Evolutionary conservation across 2,113 vertebrate species (phyloP).

Genomic region (Bombycilla garrulus): DNA sequence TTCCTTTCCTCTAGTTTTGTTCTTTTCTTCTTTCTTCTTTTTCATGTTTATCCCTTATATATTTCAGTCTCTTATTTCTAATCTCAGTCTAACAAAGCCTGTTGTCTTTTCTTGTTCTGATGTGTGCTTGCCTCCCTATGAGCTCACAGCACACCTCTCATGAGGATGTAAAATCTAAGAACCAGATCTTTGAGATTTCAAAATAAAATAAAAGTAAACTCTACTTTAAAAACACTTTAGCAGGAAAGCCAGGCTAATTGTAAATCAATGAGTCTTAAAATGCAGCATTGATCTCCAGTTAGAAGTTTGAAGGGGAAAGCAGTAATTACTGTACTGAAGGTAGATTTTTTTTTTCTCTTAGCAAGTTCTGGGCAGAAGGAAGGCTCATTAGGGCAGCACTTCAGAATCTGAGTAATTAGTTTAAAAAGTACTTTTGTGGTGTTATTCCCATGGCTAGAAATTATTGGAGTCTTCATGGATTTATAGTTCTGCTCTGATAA

Average conservation of each 20-base stretch:
- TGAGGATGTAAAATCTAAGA: constrained; percentile 74
- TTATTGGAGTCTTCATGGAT: constrained; percentile 72
- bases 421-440: constrained; percentile 83
- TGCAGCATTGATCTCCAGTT: constrained; percentile 90
- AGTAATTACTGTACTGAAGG: constrained; percentile 83
- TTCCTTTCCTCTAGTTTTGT: not conserved
- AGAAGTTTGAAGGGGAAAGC: constrained; percentile 84
- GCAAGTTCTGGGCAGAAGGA: constrained; percentile 78
- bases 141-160: constrained; percentile 57
- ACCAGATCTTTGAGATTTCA: constrained; percentile 79
- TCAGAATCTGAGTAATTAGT: constrained; percentile 80
- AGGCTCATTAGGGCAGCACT: constrained; percentile 79
- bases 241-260: constrained; percentile 87
- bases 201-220: constrained; percentile 87
- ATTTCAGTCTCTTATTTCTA: not conserved
- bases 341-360: constrained; percentile 76
- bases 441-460: constrained; percentile 77
- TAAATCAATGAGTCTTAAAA: constrained; percentile 95
- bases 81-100: not conserved
- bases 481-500: constrained; percentile 68
- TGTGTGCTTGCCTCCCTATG: constrained; percentile 8
- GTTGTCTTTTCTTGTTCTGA: not conserved
- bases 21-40: not conserved
- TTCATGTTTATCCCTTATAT: not conserved
- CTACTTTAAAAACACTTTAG: constrained; percentile 82